Base-by-base conservation (phyloP, 2,797 vertebrate species). In the Phrynocephalus guinanensis region DNA sequence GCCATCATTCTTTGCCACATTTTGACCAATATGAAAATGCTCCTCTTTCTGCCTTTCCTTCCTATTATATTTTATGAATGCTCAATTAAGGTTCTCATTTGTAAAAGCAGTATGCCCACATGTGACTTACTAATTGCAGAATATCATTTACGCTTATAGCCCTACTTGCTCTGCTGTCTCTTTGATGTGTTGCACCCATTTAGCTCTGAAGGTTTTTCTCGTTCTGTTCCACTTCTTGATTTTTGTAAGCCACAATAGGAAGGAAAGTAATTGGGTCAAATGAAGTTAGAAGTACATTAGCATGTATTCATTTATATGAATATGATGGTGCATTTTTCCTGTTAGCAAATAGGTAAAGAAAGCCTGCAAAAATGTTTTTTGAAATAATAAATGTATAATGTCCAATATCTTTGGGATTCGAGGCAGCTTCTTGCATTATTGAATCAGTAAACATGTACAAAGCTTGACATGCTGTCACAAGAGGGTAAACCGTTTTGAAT, bases 401-500 rank as follows among this genome's bases (percentile, higher is more conserved):
- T 94, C 86, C 93, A 72, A 88, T 92, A 88, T 70, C 26, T 93
- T 91, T 91, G 90, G 88, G 93, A 89, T 67, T 93, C 67, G 72
- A 44, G 92, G 90, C 91, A 93, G 92, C 89, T 70, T 91, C 82
- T 85, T 93, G 48, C 68, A 75, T 95, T 95, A 87, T 93, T 90
- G 93, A 93, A 92, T 93, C 92, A 88, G 76, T 93, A 93, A 95
- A 86, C 85, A 60, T 94, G 77, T 88, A 90, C 80, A 93, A 90
- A 88, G 91, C 89, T 81, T 93, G 95, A 93, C 93, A 94, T 88
- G 76, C 87, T 92, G 87, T 56, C 52, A 93, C 91, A 93, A 85
- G 89, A 70, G 84, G 95, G 91, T 63, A 93, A 89, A 93, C 95
- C 91, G 88, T 94, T 96, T 79, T 91, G 76, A 70, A 83, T 95